Evolutionary conservation across 2,888 invertebrate genomes (phyloP), one percentile per base, ranked within the genome.

Genomic region (Phragmatobia fuliginosa): DNA sequence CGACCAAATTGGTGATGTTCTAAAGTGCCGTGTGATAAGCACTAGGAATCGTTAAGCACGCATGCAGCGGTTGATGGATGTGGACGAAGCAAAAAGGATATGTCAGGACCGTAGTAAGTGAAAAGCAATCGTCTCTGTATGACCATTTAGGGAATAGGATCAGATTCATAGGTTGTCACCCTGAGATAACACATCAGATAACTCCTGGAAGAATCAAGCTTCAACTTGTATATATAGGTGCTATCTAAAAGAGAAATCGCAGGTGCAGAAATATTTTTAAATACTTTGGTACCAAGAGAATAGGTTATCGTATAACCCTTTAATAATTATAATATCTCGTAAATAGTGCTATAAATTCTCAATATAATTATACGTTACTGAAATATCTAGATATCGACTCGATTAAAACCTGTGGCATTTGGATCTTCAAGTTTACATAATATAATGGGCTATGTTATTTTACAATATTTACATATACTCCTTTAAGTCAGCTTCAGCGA

Each of bases 381-480:
- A 28, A 52, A 11, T 49, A 10, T 3, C n/a, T 8, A 49, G 1
- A n/a, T 56, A 16, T 28, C 11, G 14, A 25, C 14, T 61, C 36
- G 36, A 25, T 38, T 16, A 28, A 32, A n/a, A 59, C 14, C 11
- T 58, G 70, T 80, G 77, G 77, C 81, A 79, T 80, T 80, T 79
- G 77, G 79, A 80, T 74, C 70, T 62, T 52, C 58, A 74, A 10
- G 11, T 71, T 67, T 63, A 68, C 62, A 62, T 64, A 68, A 58
- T 65, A 75, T 68, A 71, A 77, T 49, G 62, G 60, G 70, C 65
- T 80, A 71, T 61, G 28, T 69, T 72, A 71, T 74, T 77, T 74
- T 80, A 80, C 80, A 80, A 77, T 80, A 80, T 80, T 78, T 80
- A 80, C 80, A 80, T 58, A 62, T 31, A 58, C 61, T 52, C 32